Percentiles rank a stretch among this genome's conserved stretches.
phyloP scores from a whole-genome alignment of 2,113 vertebrate genomes.

The Sorex fumeus region DNA sequence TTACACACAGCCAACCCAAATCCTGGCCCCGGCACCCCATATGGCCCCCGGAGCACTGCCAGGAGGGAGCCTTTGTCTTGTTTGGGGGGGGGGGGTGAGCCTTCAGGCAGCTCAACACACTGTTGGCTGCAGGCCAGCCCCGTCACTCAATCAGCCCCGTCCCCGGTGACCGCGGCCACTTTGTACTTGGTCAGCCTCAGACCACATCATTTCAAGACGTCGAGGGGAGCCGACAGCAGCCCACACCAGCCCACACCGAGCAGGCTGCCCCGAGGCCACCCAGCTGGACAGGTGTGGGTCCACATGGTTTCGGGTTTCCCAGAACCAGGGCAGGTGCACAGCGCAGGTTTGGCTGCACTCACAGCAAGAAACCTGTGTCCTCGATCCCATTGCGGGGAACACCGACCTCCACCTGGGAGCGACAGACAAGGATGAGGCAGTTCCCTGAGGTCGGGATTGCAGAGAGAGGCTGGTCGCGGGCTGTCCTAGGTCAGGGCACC shows the following conservation, averaged over 20 bases:
- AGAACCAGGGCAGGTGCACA: neutral
- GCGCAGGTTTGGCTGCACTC: neutral
- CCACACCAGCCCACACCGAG: neutral
- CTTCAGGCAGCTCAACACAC: neutral
- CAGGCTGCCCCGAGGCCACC: no score
- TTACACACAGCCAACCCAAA: no score
- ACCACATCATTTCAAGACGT: neutral
- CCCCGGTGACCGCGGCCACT: neutral
- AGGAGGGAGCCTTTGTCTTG: no score
- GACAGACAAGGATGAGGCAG: neutral
- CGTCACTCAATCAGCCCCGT: neutral
- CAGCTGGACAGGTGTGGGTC: neutral
- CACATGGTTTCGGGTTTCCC: neutral
- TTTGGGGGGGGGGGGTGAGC: neutral
- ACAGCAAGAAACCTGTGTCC: neutral
- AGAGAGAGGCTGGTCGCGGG: neutral
- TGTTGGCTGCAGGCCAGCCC: neutral
- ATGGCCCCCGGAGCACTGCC: no score
- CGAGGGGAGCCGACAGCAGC: neutral
- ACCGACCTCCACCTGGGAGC: neutral
- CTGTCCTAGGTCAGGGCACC: neutral
- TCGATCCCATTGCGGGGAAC: neutral
- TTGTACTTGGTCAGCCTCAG: neutral
- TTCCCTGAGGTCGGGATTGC: neutral
- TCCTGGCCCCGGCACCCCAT: no score